Percentiles rank a stretch among this genome's conserved stretches.
Conservation (phyloP, 1,140 invertebrate species). For the Cephus cinctus region DNA sequence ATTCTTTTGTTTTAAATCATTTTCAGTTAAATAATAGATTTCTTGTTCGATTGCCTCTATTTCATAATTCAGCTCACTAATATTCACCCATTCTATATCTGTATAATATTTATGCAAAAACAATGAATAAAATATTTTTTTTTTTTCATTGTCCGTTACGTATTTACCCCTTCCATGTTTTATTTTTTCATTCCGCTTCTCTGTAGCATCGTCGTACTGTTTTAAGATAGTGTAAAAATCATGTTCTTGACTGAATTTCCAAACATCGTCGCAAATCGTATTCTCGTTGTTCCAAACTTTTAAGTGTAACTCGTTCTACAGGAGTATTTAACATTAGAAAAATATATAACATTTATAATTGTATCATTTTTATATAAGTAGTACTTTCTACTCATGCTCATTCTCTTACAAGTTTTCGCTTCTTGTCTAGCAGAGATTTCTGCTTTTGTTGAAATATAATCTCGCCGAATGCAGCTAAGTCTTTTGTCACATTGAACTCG, state of each 20-base stretch:
- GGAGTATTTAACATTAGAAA: constrained; percentile 1
- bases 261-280: constrained; percentile 28
- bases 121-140: not conserved
- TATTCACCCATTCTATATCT: not conserved
- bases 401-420: constrained; percentile 25
- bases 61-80: not conserved
- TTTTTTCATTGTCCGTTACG: not conserved
- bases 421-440: constrained; percentile 17
- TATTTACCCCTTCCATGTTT: not conserved
- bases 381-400: not conserved
- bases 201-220: constrained; percentile 16
- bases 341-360: not conserved
- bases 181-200: not conserved
- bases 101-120: not conserved
- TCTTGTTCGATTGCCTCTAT: not conserved
- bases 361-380: not conserved
- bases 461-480: constrained; percentile 7
- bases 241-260: constrained; percentile 32
- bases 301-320: constrained; percentile 27
- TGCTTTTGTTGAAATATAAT: constrained; percentile 12
- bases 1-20: not conserved
- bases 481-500: too few relatives aligned
- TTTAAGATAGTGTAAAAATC: constrained; percentile 26
- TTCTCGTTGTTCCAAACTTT: constrained; percentile 22
- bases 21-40: not conserved